Conservation (phyloP, 2,113 vertebrate genomes). For the Pelecanus crispus region DNA sequence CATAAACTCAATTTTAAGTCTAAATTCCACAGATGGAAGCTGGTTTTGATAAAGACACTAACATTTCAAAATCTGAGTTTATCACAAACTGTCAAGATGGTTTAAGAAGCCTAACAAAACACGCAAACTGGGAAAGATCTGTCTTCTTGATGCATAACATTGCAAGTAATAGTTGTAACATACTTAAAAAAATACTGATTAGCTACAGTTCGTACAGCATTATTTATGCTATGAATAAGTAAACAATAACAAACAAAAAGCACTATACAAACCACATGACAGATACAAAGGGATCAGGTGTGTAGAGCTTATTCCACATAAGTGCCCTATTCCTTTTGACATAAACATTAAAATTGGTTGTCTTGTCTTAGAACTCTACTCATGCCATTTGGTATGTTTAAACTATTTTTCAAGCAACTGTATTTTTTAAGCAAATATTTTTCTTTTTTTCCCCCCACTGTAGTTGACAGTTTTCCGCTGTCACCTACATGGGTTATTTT, state of each 20-base stretch:
- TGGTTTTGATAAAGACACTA: neutral
- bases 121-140: neutral
- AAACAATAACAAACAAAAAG: neutral
- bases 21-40: neutral
- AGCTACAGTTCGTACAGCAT: neutral
- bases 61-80: neutral
- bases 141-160: neutral
- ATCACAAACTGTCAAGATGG: neutral
- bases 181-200: neutral
- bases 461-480: neutral
- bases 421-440: too few relatives aligned
- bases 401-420: neutral
- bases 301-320: neutral
- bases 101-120: neutral
- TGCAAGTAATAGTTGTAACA: neutral
- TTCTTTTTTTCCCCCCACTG: too few relatives aligned
- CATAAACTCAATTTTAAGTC: neutral
- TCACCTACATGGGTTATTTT: neutral
- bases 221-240: neutral
- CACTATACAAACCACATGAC: neutral
- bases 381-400: rapidly evolving
- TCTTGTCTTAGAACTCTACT: neutral
- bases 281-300: neutral
- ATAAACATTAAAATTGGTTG: neutral
- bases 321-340: neutral